These are phyloP conservation scores for Hemicentrotus pulcherrimus DNA, from an alignment of 35 echinoderm and acorn worm genomes.

Conservation along the genomic window DNA sequence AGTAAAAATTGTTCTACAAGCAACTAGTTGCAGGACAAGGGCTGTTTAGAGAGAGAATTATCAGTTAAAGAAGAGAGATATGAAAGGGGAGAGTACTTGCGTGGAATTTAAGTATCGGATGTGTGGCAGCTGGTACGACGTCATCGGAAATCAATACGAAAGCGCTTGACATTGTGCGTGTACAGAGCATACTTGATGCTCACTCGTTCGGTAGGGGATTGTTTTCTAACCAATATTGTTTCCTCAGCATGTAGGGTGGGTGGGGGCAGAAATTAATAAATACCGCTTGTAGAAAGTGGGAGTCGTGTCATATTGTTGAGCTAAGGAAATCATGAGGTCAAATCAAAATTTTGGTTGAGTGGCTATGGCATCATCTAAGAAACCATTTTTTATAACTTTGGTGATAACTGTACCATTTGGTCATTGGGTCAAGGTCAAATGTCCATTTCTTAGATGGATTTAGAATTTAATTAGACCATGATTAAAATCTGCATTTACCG, in stretches of 20 bases:
- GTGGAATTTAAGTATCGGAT: background rate
- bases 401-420: background rate
- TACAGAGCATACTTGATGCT: background rate
- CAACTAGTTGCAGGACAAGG: background rate
- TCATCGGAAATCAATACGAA: background rate
- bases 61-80: background rate
- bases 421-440: background rate
- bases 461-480: background rate
- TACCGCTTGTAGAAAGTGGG: background rate
- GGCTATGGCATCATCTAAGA: background rate
- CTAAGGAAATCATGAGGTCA: background rate
- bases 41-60: background rate
- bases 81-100: background rate
- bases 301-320: background rate
- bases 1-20: background rate
- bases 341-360: background rate
- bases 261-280: background rate
- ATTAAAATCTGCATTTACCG: no score
- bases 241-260: background rate
- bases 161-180: background rate
- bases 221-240: slow-evolving; percentile 6
- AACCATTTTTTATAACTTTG: background rate
- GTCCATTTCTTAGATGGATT: background rate
- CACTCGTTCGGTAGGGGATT: background rate
- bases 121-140: background rate